A percentile compares a stretch with the other conserved stretches of the same genome.
These are phyloP conservation scores for Crossaster papposus DNA, from an alignment of 53 echinoderm and acorn worm genomes.

Conservation along the genomic window DNA sequence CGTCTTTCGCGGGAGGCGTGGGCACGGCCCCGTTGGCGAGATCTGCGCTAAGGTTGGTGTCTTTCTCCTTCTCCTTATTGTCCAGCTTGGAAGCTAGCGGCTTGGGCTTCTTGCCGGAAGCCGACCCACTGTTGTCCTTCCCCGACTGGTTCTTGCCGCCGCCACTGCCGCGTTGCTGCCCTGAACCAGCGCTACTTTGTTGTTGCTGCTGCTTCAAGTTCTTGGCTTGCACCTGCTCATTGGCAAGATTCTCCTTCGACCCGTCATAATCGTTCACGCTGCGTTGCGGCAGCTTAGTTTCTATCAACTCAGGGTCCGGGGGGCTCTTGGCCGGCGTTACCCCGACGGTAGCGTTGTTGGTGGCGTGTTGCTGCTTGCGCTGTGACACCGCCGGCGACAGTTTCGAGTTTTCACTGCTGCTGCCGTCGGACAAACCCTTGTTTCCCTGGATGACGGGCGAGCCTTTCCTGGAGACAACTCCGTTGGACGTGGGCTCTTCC, in stretches of 20 bases:
- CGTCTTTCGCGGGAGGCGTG: conserved; percentile 60
- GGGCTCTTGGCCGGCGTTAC: conserved; percentile 16
- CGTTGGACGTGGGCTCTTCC: conserved; percentile 83
- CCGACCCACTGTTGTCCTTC: conserved; percentile 74
- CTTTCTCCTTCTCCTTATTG: conserved; percentile 82
- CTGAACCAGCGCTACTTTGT: conserved; percentile 29
- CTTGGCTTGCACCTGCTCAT: conserved; percentile 91
- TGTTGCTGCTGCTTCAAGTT: conserved; percentile 75
- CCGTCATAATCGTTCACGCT: conserved; percentile 94
- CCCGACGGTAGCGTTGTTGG: conserved; percentile 81
- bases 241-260: conserved; percentile 92
- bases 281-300: conserved; percentile 87
- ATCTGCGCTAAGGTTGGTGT: conserved; percentile 60
- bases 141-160: conserved; percentile 49
- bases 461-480: conserved; percentile 60
- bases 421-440: conserved; percentile 26
- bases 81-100: conserved; percentile 83
- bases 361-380: conserved; percentile 71
- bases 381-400: conserved; percentile 43
- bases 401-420: conserved; percentile 39
- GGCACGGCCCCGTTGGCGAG: conserved; percentile 65
- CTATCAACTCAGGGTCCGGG: conserved; percentile 77
- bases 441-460: conserved; percentile 50
- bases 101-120: conserved; percentile 71
- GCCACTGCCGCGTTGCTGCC: conserved; percentile 40